These are phyloP conservation scores for Bimastos eiseni DNA, from an alignment of 2,888 invertebrate species.

Conservation along the genomic window DNA sequence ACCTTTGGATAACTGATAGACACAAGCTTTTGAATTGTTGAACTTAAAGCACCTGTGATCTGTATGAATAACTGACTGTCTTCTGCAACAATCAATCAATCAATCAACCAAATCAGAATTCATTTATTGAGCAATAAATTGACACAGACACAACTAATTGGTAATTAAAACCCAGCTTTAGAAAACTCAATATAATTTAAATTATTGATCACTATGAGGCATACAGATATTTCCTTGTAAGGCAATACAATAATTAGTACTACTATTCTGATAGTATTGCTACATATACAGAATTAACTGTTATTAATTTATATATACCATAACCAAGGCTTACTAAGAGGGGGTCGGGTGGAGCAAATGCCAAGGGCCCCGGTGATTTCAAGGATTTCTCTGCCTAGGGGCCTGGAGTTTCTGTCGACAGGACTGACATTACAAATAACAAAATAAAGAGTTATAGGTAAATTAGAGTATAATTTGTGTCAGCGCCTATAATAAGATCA, in stretches of 20 bases:
- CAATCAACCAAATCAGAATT: no score
- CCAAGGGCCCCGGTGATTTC: no score
- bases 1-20: not conserved
- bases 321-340: no score
- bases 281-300: not conserved
- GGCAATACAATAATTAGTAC: not conserved
- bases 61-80: conserved; percentile 1
- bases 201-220: not conserved
- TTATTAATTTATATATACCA: not conserved
- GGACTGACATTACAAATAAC: not conserved
- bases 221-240: not conserved
- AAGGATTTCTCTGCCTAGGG: no score
- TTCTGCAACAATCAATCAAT: conserved; percentile 15
- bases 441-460: not conserved
- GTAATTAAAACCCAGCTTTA: not conserved
- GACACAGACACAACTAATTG: no score
- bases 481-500: not conserved
- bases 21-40: not conserved
- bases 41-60: conserved; percentile 19
- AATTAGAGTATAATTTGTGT: not conserved
- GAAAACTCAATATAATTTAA: not conserved
- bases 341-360: no score
- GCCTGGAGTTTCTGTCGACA: no score
- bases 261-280: not conserved
- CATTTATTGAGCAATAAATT: no score